Conservation (phyloP, 2,113 vertebrate species). For the Sceloporus tristichus region DNA sequence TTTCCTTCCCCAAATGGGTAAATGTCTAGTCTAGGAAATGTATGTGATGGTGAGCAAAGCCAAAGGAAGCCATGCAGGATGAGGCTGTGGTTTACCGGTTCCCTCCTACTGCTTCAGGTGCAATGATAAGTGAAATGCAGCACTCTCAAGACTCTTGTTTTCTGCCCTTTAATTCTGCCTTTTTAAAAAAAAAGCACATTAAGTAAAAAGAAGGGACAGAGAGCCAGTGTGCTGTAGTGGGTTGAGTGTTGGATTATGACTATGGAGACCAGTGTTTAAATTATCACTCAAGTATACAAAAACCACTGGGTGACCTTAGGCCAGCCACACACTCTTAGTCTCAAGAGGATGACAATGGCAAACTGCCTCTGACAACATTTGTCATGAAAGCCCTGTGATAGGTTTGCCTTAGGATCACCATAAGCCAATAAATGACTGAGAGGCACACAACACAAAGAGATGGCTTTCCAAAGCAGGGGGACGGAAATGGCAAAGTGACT, state of each 20-base stretch:
- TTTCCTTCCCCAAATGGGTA: too few relatives aligned
- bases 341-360: too few relatives aligned
- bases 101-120: background rate
- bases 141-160: background rate
- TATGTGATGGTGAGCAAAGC: background rate
- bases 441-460: background rate
- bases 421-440: background rate
- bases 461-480: too few relatives aligned
- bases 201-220: background rate
- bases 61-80: background rate
- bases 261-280: too few relatives aligned
- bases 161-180: background rate
- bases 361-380: too few relatives aligned
- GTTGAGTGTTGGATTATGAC: too few relatives aligned
- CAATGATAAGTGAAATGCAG: background rate
- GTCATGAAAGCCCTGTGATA: too few relatives aligned
- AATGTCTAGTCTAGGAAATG: background rate
- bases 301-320: too few relatives aligned
- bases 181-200: background rate
- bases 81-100: background rate
- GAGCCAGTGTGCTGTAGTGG: too few relatives aligned
- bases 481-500: background rate
- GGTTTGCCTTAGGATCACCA: background rate
- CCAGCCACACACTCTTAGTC: too few relatives aligned
- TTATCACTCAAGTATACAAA: too few relatives aligned